A percentile compares a stretch with the other conserved stretches of the same genome.
These are phyloP conservation scores for Danaus melanippus DNA, from an alignment of 1,140 invertebrate species.

Conservation along the genomic window DNA sequence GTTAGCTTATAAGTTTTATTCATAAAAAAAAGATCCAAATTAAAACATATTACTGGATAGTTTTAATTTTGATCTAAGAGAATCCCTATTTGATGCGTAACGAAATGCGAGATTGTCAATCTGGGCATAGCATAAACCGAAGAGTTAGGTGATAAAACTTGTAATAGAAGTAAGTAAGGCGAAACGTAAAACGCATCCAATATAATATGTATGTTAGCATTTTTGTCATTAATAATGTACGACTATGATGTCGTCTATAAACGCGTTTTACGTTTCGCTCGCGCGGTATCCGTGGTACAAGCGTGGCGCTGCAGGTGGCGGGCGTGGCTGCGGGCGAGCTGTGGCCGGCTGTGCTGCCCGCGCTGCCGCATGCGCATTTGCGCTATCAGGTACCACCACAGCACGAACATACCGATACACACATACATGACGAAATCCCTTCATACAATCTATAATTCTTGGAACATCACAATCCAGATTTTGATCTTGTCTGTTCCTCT, in stretches of 20 bases:
- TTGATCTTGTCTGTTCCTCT: neutral
- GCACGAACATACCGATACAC: neutral
- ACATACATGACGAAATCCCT: constrained; percentile 3
- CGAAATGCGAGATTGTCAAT: constrained; percentile 18
- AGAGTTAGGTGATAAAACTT: neutral
- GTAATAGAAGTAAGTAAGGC: too few relatives aligned
- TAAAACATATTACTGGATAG: neutral
- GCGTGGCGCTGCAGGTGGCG: constrained; percentile 29
- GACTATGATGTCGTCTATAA: neutral
- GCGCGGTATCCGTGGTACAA: constrained; percentile 18
- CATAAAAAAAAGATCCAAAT: too few relatives aligned
- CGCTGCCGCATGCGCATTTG: constrained; percentile 46
- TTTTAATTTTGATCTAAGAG: constrained; percentile 1
- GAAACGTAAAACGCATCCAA: constrained; percentile 8
- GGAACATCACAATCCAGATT: neutral
- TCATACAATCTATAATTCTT: neutral
- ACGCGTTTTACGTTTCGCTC: constrained; percentile 1
- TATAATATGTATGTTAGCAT: neutral
- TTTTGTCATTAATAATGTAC: neutral
- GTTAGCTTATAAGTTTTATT: too few relatives aligned
- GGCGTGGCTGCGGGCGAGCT: constrained; percentile 39
- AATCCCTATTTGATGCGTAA: constrained; percentile 6
- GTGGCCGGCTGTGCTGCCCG: constrained; percentile 54
- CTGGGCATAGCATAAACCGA: constrained; percentile 41
- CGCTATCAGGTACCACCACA: constrained; percentile 43